Base-by-base conservation (phyloP, 2,888 invertebrate species). In the Harpagoxenus sublaevis region DNA sequence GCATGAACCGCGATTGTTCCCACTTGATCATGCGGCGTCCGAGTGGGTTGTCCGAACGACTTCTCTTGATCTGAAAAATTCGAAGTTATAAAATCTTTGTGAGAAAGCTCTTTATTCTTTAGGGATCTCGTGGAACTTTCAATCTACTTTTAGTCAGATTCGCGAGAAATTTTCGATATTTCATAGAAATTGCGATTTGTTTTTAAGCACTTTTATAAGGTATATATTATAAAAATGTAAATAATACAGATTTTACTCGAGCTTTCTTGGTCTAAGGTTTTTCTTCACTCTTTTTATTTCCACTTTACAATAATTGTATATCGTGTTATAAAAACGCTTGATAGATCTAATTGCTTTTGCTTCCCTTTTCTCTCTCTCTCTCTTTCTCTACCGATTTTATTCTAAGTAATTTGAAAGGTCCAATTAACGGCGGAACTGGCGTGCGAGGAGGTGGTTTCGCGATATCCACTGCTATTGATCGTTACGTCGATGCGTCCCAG, bases 401-500 rank as follows among this genome's bases (percentile, higher is more conserved):
- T 79, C 45, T 57, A 42, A 79, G 57, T 31, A 48, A 79, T 68
- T 79, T 23, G 6, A 23, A 68, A 68, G 28, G 10, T 77, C 42
- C 57, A 79, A 79, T 79, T 79, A 79, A 79, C 12, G 66, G 8
- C 9, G 18, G 6, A 5, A 75, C 48, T 48, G 74, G n/a, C 35
- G 62, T 15, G n/a, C 55, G 45, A 35, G 57, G 4, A 68, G 6
- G 23, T 8, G 45, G 35, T 68, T 55, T 57, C 45, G 42, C 51
- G 57, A 78, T 78, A 45, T 31, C 15, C 65, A 66, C 42, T 12
- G 23, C 35, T 79, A 82, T 85, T 62, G 87, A 68, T 65, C 84
- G 51, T 48, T 45, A 63, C 74, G 60, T 75, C 83, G 83, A 55
- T 45, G 79, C 79, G 74, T 88, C 65, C 39, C 60, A 45, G 31